Evolutionary conservation across 2,888 invertebrate species (phyloP).

Genomic region (Microchrysa polita): DNA sequence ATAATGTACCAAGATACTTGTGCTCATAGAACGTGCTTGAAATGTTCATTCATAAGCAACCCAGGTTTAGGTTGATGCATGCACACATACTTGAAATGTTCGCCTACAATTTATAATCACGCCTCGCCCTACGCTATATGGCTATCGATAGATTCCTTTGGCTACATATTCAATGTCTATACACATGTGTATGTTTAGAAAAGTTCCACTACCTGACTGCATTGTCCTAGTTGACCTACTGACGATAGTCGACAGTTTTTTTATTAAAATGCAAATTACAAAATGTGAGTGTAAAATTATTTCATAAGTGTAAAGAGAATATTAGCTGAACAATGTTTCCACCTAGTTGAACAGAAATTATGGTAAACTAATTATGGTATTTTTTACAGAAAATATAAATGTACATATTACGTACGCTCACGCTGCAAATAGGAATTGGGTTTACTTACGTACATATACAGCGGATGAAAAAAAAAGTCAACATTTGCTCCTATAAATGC

Average conservation of each 20-base stretch:
- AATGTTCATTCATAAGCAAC: neutral
- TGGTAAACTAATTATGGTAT: constrained; percentile 11
- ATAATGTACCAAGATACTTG: neutral
- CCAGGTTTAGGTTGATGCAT: constrained; percentile 17
- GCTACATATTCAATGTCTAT: no score
- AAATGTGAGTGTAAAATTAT: neutral
- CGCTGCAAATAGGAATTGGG: no score
- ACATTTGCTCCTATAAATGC: no score
- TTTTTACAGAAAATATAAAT: neutral
- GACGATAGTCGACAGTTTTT: neutral
- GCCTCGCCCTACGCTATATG: constrained; percentile 7
- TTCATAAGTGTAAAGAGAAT: neutral
- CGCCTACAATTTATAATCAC: constrained; percentile 27
- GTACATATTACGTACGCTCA: no score
- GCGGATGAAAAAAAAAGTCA: no score
- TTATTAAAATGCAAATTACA: constrained; percentile 16
- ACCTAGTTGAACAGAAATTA: neutral
- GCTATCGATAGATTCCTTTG: constrained; percentile 30
- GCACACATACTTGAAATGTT: neutral
- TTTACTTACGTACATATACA: no score
- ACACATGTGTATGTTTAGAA: no score
- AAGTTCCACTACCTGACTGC: constrained; percentile 10
- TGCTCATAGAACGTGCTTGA: constrained; percentile 1
- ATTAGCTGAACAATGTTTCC: constrained; percentile 1
- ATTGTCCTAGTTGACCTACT: constrained; percentile 9